A percentile compares a stretch with the other conserved stretches of the same genome.
phyloP scores from a whole-genome alignment of 2,888 invertebrate genomes.

The Mesoligia furuncula region DNA sequence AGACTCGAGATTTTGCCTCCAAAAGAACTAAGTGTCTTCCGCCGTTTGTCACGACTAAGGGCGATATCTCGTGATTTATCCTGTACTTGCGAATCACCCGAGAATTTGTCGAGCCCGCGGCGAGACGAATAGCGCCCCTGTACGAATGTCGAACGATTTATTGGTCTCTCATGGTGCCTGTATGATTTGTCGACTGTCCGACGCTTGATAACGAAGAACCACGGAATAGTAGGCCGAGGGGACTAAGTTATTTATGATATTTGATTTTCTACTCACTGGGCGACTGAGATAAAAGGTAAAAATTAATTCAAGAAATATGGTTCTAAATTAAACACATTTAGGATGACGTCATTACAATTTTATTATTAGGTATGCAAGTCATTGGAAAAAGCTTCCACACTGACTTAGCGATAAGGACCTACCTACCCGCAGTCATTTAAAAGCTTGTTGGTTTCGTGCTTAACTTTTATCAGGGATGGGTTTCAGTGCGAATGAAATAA shows the following conservation, averaged over 20 bases:
- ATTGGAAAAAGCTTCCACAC: too few relatives aligned
- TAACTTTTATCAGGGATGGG: neutral
- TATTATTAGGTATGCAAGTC: too few relatives aligned
- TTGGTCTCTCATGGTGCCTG: conserved; percentile 70
- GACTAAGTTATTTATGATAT: conserved; percentile 55
- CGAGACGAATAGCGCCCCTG: conserved; percentile 78
- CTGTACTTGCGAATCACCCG: conserved; percentile 70
- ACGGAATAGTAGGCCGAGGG: conserved; percentile 54
- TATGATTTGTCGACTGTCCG: conserved; percentile 77
- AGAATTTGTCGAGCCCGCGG: conserved; percentile 82
- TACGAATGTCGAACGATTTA: conserved; percentile 80
- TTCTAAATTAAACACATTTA: neutral
- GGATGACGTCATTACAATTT: too few relatives aligned
- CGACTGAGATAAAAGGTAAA: conserved; percentile 12
- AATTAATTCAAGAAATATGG: too few relatives aligned
- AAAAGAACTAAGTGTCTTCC: conserved; percentile 46
- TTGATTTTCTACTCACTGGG: conserved; percentile 30
- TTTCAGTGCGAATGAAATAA: neutral
- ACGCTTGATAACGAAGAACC: conserved; percentile 67
- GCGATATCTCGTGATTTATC: conserved; percentile 81
- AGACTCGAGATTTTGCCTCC: conserved; percentile 24
- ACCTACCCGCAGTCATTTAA: too few relatives aligned
- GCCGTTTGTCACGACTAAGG: conserved; percentile 68
- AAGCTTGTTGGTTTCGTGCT: too few relatives aligned
- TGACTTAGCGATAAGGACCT: too few relatives aligned